Percentiles rank a stretch among this genome's conserved stretches.
Evolutionary conservation across 1,140 invertebrate genomes (phyloP).

Genomic region (Macrostomum lignano): DNA sequence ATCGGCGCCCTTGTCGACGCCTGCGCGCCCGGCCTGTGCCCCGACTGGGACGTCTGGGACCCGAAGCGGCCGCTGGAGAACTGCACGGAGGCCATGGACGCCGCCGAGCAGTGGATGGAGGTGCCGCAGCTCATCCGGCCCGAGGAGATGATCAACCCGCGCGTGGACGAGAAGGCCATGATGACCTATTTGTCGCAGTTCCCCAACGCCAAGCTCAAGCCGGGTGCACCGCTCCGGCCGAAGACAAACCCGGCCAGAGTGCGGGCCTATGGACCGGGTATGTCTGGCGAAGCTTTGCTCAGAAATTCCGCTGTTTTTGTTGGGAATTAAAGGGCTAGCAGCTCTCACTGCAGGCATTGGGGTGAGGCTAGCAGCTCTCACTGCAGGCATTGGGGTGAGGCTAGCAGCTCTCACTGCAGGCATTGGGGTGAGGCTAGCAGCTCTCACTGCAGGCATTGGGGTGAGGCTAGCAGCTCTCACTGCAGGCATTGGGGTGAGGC

Average conservation of each 20-base stretch:
- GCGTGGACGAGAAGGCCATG: slow-evolving; percentile 73
- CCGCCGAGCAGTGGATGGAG: slow-evolving; percentile 63
- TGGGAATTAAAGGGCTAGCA: no score
- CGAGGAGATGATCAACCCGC: slow-evolving; percentile 67
- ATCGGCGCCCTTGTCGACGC: slow-evolving; percentile 68
- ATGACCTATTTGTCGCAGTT: slow-evolving; percentile 84
- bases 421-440: no score
- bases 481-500: no score
- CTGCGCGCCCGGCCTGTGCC: slow-evolving; percentile 55
- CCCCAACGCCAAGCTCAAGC: slow-evolving; percentile 56
- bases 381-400: no score
- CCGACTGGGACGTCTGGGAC: slow-evolving; percentile 64
- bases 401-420: no score
- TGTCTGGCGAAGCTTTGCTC: not conserved
- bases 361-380: no score
- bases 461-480: no score
- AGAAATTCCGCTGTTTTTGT: no score
- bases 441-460: no score
- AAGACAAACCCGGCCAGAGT: slow-evolving; percentile 52
- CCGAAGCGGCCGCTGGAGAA: slow-evolving; percentile 54
- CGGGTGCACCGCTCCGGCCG: slow-evolving; percentile 46
- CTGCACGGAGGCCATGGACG: slow-evolving; percentile 61
- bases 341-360: no score
- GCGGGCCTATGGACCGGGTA: slow-evolving; percentile 51
- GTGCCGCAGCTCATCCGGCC: slow-evolving; percentile 62